Evolutionary conservation across 2,113 vertebrate species (phyloP).

Genomic region (Glaucomys volans): DNA sequence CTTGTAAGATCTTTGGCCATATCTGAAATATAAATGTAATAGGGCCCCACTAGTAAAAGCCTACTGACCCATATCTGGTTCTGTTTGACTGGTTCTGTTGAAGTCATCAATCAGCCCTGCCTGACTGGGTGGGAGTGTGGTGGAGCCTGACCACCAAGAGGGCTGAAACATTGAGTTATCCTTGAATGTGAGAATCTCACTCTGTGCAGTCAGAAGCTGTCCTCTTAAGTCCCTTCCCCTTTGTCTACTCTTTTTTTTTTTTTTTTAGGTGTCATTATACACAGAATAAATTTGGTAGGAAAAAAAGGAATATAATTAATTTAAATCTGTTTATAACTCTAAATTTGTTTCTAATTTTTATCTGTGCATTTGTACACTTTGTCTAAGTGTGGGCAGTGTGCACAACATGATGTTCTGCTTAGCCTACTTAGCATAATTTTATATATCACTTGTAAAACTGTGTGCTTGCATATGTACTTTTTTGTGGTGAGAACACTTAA

Average conservation of each 20-base stretch:
- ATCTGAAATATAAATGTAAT: slow-evolving; percentile 64
- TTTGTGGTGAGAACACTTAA: background rate
- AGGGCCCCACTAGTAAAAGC: slow-evolving; percentile 20
- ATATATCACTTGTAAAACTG: background rate
- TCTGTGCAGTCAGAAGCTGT: slow-evolving; percentile 38
- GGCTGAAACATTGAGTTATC: slow-evolving; percentile 79
- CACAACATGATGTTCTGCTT: background rate
- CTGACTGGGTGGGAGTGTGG: background rate
- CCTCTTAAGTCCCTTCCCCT: background rate
- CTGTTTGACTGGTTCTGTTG: slow-evolving; percentile 76
- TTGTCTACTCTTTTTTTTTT: background rate
- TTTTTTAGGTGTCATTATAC: background rate
- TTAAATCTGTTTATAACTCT: slow-evolving; percentile 6
- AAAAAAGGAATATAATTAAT: background rate
- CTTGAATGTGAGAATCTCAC: slow-evolving; percentile 57
- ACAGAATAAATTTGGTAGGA: background rate
- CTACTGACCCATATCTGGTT: slow-evolving; percentile 70
- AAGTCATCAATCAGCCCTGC: slow-evolving; percentile 69
- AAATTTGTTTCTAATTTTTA: background rate
- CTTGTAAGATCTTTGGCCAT: slow-evolving; percentile 24
- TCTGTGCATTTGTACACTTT: background rate
- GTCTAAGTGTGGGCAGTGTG: background rate
- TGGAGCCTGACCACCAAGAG: slow-evolving; percentile 55
- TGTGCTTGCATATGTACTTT: background rate
- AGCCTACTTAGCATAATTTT: background rate